phyloP scores from a whole-genome alignment of 2,113 vertebrate genomes.

The Hydropotes inermis region DNA sequence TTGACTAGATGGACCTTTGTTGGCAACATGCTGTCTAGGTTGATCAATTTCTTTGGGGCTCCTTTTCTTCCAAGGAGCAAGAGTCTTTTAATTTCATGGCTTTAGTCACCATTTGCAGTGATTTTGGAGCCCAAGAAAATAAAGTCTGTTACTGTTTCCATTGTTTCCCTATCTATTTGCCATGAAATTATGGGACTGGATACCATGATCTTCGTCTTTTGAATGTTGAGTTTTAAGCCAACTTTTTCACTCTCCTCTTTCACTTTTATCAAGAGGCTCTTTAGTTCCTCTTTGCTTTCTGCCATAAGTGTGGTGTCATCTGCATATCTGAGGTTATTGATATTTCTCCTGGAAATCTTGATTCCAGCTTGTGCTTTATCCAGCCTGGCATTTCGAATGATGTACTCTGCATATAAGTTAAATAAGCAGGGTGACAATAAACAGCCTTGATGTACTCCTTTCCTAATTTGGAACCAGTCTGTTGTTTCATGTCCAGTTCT shows the following conservation, averaged over 20 bases:
- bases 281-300: not conserved
- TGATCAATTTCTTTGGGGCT: not conserved
- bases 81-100: not conserved
- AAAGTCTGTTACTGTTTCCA: not conserved
- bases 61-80: not conserved
- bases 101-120: not conserved
- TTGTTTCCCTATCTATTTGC: not conserved
- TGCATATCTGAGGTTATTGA: not conserved
- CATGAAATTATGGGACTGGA: not conserved
- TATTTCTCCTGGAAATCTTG: not conserved
- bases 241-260: not conserved
- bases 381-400: accelerated
- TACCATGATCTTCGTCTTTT: not conserved
- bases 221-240: not conserved
- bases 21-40: not conserved
- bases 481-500: not conserved
- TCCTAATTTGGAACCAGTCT: not conserved
- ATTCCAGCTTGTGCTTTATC: not conserved
- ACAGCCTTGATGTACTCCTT: not conserved
- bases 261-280: not conserved
- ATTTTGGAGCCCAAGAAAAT: not conserved
- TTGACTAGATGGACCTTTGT: not conserved
- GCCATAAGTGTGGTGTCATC: not conserved
- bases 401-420: not conserved
- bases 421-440: not conserved